A percentile compares a stretch with the other conserved stretches of the same genome.
phyloP scores from a whole-genome alignment of 2,797 vertebrate genomes.

The Epinephelus awoara region DNA sequence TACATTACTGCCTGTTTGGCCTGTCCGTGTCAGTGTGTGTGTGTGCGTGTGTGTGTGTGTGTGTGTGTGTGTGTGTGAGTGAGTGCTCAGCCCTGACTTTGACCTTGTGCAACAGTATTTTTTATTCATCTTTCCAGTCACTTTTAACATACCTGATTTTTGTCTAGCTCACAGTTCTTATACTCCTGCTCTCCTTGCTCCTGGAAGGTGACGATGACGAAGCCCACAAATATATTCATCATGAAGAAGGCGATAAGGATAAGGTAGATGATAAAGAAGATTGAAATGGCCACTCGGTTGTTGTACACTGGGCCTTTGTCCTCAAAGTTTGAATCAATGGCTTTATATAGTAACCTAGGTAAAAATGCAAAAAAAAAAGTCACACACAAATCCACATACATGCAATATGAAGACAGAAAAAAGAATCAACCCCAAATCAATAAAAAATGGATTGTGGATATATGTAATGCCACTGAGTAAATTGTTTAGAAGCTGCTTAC shows the following conservation, averaged over 20 bases:
- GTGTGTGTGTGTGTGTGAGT: neutral
- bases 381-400: neutral
- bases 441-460: neutral
- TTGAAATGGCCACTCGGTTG: slow-evolving; percentile 90
- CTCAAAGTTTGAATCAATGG: slow-evolving; percentile 92
- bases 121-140: neutral
- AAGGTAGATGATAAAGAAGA: slow-evolving; percentile 95
- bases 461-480: neutral
- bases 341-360: slow-evolving; percentile 91
- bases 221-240: slow-evolving; percentile 98
- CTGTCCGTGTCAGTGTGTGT: no score
- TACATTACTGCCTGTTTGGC: no score
- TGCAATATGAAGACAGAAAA: neutral
- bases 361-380: neutral
- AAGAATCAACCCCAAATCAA: neutral
- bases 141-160: slow-evolving; percentile 89
- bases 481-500: neutral
- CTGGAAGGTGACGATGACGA: slow-evolving; percentile 95
- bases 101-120: neutral
- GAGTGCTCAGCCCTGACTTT: neutral
- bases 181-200: slow-evolving; percentile 95
- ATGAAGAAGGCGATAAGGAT: slow-evolving; percentile 97
- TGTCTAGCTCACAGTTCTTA: slow-evolving; percentile 95
- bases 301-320: slow-evolving; percentile 92
- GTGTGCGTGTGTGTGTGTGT: no score